phyloP scores from a whole-genome alignment of 1,140 invertebrate genomes.

The Plectrocnemia conspersa region DNA sequence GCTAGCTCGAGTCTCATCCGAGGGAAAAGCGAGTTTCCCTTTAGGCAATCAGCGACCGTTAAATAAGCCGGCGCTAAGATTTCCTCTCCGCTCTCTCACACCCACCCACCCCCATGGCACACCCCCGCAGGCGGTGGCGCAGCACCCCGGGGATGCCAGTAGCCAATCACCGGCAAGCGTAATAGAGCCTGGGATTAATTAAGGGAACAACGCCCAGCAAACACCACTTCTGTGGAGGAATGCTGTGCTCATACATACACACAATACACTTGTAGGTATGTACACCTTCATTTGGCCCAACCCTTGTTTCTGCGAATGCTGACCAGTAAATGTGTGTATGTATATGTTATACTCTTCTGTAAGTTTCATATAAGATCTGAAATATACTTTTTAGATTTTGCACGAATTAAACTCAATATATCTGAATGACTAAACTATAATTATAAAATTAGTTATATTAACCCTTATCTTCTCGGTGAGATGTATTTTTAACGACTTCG shows the following conservation, averaged over 20 bases:
- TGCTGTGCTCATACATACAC: neutral
- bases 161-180: constrained; percentile 29
- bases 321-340: too few relatives aligned
- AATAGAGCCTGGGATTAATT: constrained; percentile 34
- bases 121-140: constrained; percentile 2
- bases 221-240: constrained; percentile 5
- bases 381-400: too few relatives aligned
- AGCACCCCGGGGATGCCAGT: constrained; percentile 6
- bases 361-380: too few relatives aligned
- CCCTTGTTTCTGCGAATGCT: too few relatives aligned
- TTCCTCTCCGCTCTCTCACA: constrained; percentile 10
- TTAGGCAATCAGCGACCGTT: constrained; percentile 32
- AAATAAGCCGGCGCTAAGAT: constrained; percentile 28
- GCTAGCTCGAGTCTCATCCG: too few relatives aligned
- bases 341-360: too few relatives aligned
- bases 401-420: too few relatives aligned
- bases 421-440: too few relatives aligned
- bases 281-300: too few relatives aligned
- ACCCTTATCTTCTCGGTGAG: too few relatives aligned
- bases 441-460: too few relatives aligned
- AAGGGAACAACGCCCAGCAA: constrained; percentile 33
- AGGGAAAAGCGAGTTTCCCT: constrained; percentile 28
- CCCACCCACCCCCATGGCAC: neutral
- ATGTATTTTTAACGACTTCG: too few relatives aligned
- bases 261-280: neutral